Evolutionary conservation across 2,888 invertebrate genomes (phyloP).

Genomic region (Automeris io): DNA sequence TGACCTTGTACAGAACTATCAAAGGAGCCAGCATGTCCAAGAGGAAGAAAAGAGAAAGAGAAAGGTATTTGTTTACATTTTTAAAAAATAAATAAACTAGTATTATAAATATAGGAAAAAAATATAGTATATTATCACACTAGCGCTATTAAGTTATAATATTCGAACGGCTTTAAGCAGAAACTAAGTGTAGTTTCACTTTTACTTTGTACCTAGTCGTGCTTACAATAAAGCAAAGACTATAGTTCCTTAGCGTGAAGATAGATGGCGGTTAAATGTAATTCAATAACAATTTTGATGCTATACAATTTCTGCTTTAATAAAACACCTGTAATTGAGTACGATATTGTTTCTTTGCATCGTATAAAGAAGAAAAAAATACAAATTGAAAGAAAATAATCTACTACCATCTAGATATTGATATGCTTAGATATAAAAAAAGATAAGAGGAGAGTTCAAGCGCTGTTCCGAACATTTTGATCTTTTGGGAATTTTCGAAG

Average conservation of each 20-base stretch:
- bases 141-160: neutral
- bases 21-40: constrained; percentile 72
- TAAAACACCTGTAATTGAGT: neutral
- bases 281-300: neutral
- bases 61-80: constrained; percentile 39
- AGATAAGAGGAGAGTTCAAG: too few relatives aligned
- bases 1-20: constrained; percentile 76
- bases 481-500: too few relatives aligned
- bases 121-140: neutral
- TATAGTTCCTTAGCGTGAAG: constrained; percentile 19
- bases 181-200: constrained; percentile 3
- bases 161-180: neutral
- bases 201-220: constrained; percentile 2
- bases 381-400: too few relatives aligned
- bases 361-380: too few relatives aligned
- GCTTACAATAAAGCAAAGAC: constrained; percentile 12
- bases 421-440: too few relatives aligned
- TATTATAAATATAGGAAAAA: neutral
- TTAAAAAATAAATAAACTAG: neutral
- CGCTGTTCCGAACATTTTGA: too few relatives aligned
- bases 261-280: constrained; percentile 30
- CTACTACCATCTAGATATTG: too few relatives aligned
- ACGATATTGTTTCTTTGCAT: neutral
- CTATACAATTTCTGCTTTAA: too few relatives aligned
- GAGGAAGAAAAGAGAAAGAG: constrained; percentile 69